A percentile compares a stretch with the other conserved stretches of the same genome.
phyloP scores from a whole-genome alignment of 1,140 invertebrate genomes.

The Leptoteleia sp. region DNA sequence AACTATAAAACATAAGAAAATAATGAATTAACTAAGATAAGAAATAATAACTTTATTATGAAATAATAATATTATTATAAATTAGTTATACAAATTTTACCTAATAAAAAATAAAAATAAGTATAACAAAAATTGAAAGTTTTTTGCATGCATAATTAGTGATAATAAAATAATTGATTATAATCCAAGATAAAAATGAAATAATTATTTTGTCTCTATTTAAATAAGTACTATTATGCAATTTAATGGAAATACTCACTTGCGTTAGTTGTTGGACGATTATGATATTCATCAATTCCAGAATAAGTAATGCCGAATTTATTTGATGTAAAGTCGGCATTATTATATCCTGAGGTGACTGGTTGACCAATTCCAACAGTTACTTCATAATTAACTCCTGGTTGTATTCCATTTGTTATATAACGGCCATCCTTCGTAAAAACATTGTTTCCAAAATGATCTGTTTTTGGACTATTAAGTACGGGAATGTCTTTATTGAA shows the following conservation, averaged over 20 bases:
- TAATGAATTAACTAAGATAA: not conserved
- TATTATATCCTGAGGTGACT: not conserved
- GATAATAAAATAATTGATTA: too few relatives aligned
- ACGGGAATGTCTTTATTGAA: constrained; percentile 16
- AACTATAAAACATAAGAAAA: constrained; percentile 20
- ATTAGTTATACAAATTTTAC: too few relatives aligned
- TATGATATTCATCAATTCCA: not conserved
- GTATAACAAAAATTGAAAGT: too few relatives aligned
- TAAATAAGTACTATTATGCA: too few relatives aligned
- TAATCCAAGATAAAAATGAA: too few relatives aligned
- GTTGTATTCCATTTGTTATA: constrained; percentile 33
- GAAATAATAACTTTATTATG: not conserved
- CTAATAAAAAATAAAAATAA: too few relatives aligned
- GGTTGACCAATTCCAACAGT: constrained; percentile 55
- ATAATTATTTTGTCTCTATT: too few relatives aligned
- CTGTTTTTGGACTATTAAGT: constrained; percentile 14
- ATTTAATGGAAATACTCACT: too few relatives aligned
- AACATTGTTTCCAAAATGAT: constrained; percentile 24
- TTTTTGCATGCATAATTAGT: too few relatives aligned
- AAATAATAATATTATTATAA: not conserved
- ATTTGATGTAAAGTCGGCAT: constrained; percentile 5
- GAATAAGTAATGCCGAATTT: constrained; percentile 17
- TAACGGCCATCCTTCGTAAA: constrained; percentile 47
- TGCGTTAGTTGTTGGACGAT: constrained; percentile 18
- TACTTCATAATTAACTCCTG: constrained; percentile 64